phyloP scores from a whole-genome alignment of 2,797 vertebrate species.

The Tachyglossus aculeatus region DNA sequence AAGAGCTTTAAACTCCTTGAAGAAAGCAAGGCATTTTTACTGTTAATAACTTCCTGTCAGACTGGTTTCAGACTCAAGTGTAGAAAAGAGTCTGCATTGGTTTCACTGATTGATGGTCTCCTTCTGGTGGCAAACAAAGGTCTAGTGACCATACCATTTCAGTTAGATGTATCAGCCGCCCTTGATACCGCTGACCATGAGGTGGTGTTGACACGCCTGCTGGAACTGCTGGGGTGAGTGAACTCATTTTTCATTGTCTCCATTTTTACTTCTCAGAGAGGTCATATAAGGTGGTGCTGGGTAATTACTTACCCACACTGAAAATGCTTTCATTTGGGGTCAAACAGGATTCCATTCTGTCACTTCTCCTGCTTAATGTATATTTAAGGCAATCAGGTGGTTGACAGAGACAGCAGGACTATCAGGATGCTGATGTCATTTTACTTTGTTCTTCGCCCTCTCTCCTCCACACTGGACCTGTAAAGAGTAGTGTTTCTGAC shows the following conservation, averaged over 20 bases:
- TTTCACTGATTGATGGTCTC: constrained; percentile 37
- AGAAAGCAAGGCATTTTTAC: not conserved
- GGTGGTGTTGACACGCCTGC: not conserved
- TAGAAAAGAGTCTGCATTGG: constrained; percentile 5
- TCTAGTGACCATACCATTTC: not conserved
- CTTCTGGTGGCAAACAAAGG: not conserved
- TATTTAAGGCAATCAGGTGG: not conserved
- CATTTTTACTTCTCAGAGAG: constrained; percentile 12
- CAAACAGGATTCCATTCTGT: not conserved
- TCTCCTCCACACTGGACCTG: no score
- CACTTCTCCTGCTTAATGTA: not conserved
- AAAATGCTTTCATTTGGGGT: constrained; percentile 9
- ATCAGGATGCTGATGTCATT: no score
- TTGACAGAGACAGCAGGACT: no score
- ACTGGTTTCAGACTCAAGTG: not conserved
- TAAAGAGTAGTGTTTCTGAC: no score
- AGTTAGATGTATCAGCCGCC: constrained; percentile 58
- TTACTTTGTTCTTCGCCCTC: no score
- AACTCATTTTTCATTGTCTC: constrained; percentile 56
- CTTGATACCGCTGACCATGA: constrained; percentile 42
- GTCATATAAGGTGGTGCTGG: constrained; percentile 29
- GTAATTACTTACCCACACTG: constrained; percentile 47
- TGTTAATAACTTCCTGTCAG: not conserved
- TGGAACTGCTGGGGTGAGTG: constrained; percentile 50
- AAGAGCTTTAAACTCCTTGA: not conserved